Percentiles rank a stretch among this genome's conserved stretches.
phyloP scores from a whole-genome alignment of 2,888 invertebrate species.

The Plebejus melissa region DNA sequence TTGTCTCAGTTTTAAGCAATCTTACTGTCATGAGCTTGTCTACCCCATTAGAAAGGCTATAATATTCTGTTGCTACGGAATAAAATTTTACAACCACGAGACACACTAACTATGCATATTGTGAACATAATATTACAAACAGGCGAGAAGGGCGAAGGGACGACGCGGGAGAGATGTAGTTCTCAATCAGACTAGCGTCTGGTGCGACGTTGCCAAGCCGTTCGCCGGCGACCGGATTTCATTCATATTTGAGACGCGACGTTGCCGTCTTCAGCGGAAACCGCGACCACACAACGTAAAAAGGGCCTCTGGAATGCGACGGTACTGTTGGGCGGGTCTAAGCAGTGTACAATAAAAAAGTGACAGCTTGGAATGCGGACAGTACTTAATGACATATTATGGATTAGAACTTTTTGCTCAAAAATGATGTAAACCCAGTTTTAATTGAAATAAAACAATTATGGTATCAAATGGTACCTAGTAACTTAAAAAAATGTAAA shows the following conservation, averaged over 20 bases:
- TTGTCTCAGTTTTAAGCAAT: neutral
- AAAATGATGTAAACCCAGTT: neutral
- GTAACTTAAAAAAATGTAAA: neutral
- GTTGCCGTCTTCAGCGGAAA: slow-evolving; percentile 78
- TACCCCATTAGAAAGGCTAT: slow-evolving; percentile 31
- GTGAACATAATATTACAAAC: slow-evolving; percentile 41
- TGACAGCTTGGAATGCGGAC: slow-evolving; percentile 66
- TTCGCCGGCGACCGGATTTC: slow-evolving; percentile 73
- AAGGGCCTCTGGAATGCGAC: slow-evolving; percentile 76
- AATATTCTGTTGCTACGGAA: slow-evolving; percentile 33
- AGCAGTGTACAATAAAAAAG: slow-evolving; percentile 66
- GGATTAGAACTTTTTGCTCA: neutral
- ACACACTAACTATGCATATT: slow-evolving; percentile 39
- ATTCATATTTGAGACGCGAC: slow-evolving; percentile 78
- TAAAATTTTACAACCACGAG: slow-evolving; percentile 48
- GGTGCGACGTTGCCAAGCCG: slow-evolving; percentile 73
- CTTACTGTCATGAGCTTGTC: neutral
- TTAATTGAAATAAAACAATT: neutral
- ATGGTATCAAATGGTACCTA: neutral
- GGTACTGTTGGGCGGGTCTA: slow-evolving; percentile 74
- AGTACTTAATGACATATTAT: slow-evolving; percentile 45
- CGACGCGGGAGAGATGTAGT: slow-evolving; percentile 70
- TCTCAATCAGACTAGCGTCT: slow-evolving; percentile 75
- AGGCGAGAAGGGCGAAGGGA: slow-evolving; percentile 48
- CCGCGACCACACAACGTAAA: slow-evolving; percentile 78